These are phyloP conservation scores for Prionailurus viverrinus DNA, from an alignment of 2,113 vertebrate genomes.

Conservation along the genomic window DNA sequence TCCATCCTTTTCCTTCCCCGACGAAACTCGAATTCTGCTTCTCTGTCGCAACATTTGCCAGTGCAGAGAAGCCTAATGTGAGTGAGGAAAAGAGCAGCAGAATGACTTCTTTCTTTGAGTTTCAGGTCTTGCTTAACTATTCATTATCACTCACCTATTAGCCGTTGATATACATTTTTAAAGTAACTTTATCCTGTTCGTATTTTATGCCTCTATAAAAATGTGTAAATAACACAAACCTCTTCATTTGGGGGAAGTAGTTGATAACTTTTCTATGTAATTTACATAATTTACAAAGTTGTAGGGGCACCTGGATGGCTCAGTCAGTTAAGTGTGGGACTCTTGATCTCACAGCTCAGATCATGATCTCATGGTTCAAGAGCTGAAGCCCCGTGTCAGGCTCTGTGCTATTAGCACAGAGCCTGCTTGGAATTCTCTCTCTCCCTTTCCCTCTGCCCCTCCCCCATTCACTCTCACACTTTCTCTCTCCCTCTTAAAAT, in stretches of 20 bases:
- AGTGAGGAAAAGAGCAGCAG: neutral
- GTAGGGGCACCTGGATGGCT: too few species aligned
- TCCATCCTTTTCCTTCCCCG: neutral
- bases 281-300: neutral
- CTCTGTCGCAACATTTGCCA: neutral
- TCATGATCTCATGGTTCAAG: too few species aligned
- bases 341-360: too few species aligned
- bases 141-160: neutral
- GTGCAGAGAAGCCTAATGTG: neutral
- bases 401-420: too few species aligned
- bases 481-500: too few species aligned
- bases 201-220: neutral
- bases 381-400: too few species aligned
- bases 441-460: too few species aligned
- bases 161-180: neutral
- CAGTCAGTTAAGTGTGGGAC: too few species aligned
- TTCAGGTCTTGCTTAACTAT: neutral
- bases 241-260: slow-evolving; percentile 9
- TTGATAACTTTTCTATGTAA: neutral
- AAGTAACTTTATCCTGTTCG: slow-evolving; percentile 11
- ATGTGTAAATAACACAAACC: neutral
- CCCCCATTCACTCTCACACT: too few species aligned
- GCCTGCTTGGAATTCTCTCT: too few species aligned
- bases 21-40: slow-evolving; percentile 49
- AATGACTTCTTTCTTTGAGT: neutral